Conservation (phyloP, 2,888 invertebrate species). For the Diarsia rubi region DNA sequence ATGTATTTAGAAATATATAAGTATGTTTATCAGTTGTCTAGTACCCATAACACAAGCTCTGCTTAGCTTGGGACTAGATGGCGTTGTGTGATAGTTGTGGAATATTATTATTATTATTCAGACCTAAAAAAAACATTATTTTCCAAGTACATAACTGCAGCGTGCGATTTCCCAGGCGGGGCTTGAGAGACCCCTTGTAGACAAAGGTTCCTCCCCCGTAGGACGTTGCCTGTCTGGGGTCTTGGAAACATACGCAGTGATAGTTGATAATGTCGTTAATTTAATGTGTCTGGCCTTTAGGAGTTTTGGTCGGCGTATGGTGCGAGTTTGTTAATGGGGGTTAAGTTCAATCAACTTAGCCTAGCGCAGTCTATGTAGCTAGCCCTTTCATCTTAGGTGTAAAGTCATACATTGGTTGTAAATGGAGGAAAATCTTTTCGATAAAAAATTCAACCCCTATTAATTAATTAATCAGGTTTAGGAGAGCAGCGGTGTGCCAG, state of each 20-base stretch:
- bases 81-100: too few species aligned
- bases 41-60: too few species aligned
- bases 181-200: slow-evolving; percentile 29
- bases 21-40: too few species aligned
- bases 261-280: slow-evolving; percentile 43
- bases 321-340: background rate
- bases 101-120: too few species aligned
- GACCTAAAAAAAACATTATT: slow-evolving; percentile 42
- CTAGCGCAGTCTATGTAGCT: background rate
- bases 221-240: slow-evolving; percentile 63
- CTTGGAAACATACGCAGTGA: slow-evolving; percentile 49
- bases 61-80: too few species aligned
- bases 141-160: slow-evolving; percentile 19
- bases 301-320: background rate
- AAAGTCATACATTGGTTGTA: background rate
- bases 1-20: too few species aligned
- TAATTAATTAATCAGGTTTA: too few species aligned
- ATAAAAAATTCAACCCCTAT: too few species aligned
- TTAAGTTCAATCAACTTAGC: background rate
- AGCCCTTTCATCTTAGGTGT: background rate
- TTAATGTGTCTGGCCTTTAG: slow-evolving; percentile 21
- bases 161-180: slow-evolving; percentile 52
- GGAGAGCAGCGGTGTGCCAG: too few species aligned
- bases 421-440: too few species aligned
- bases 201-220: slow-evolving; percentile 41